Percentiles rank a stretch among this genome's conserved stretches.
Conservation (phyloP, 2,888 invertebrate genomes). For the Chromoteleia sp. region DNA sequence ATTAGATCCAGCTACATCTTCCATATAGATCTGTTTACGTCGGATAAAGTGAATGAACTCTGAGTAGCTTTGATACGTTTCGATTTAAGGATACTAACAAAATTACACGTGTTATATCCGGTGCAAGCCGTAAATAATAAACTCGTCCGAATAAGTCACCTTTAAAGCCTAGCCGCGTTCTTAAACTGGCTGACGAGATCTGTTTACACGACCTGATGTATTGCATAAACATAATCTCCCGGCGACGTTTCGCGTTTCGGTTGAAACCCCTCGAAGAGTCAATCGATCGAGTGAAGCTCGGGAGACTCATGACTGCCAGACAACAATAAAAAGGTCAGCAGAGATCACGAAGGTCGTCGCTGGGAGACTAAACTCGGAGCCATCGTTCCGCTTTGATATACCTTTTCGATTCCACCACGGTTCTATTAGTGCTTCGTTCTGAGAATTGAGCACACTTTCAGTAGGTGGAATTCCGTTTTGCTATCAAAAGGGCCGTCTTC, state of each 20-base stretch:
- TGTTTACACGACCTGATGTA: background rate
- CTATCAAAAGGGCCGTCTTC: conserved; percentile 68
- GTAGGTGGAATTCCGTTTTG: conserved; percentile 62
- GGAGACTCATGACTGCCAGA: conserved; percentile 33
- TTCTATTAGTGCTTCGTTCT: conserved; percentile 67
- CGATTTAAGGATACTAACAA: too few relatives aligned
- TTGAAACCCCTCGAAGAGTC: background rate
- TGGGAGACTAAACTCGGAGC: conserved; percentile 34
- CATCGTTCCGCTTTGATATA: conserved; percentile 57
- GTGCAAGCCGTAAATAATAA: too few relatives aligned
- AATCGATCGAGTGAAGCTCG: conserved; percentile 32
- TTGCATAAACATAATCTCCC: conserved; percentile 9
- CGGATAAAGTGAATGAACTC: too few relatives aligned
- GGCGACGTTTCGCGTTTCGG: background rate
- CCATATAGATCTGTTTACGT: too few relatives aligned
- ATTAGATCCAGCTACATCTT: too few relatives aligned
- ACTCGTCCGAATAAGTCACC: too few relatives aligned
- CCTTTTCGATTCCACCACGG: conserved; percentile 67
- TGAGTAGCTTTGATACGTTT: too few relatives aligned
- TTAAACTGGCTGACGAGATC: background rate
- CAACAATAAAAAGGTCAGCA: conserved; percentile 55
- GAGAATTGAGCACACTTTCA: conserved; percentile 69
- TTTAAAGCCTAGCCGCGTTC: too few relatives aligned
- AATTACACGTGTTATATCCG: too few relatives aligned
- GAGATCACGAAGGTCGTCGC: conserved; percentile 41